Evolutionary conservation across 2,797 vertebrate species (phyloP).

Genomic region (Harpagifer antarcticus): DNA sequence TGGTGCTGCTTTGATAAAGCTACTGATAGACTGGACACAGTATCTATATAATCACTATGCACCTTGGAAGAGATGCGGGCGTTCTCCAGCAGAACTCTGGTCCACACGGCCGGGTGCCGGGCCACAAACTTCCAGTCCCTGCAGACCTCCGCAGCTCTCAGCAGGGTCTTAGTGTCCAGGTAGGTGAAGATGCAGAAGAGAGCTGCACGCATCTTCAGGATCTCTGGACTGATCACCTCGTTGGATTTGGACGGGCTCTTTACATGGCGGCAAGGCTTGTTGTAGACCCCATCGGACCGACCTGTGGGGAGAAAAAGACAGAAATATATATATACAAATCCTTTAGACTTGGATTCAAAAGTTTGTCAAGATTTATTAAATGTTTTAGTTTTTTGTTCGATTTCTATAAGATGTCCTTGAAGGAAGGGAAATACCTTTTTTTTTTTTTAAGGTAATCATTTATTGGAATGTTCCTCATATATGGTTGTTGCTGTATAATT

Average conservation of each 20-base stretch:
- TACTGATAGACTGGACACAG: too few relatives aligned
- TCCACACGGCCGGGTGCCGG: conserved; percentile 97
- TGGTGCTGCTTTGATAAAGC: background rate
- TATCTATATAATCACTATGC: background rate
- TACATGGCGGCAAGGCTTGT: conserved; percentile 87
- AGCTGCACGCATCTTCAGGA: conserved; percentile 97
- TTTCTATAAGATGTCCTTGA: too few relatives aligned
- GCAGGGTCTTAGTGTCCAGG: conserved; percentile 94
- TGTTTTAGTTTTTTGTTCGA: background rate
- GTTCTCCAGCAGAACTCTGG: conserved; percentile 95
- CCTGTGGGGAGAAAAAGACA: conserved; percentile 58
- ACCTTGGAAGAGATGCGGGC: conserved; percentile 97
- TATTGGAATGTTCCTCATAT: background rate
- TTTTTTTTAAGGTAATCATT: too few relatives aligned
- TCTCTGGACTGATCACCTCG: conserved; percentile 97
- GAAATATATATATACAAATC: too few relatives aligned
- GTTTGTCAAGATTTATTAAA: background rate
- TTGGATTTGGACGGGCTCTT: conserved; percentile 92
- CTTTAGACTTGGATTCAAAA: too few relatives aligned
- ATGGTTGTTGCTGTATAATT: background rate
- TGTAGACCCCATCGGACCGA: conserved; percentile 82
- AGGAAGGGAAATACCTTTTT: too few relatives aligned
- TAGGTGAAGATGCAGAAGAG: conserved; percentile 99
- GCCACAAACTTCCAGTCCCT: conserved; percentile 98
- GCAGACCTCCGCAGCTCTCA: conserved; percentile 93